Percentiles rank a stretch among this genome's conserved stretches.
Conservation (phyloP, 2,113 vertebrate species). For the Eidolon helvum region DNA sequence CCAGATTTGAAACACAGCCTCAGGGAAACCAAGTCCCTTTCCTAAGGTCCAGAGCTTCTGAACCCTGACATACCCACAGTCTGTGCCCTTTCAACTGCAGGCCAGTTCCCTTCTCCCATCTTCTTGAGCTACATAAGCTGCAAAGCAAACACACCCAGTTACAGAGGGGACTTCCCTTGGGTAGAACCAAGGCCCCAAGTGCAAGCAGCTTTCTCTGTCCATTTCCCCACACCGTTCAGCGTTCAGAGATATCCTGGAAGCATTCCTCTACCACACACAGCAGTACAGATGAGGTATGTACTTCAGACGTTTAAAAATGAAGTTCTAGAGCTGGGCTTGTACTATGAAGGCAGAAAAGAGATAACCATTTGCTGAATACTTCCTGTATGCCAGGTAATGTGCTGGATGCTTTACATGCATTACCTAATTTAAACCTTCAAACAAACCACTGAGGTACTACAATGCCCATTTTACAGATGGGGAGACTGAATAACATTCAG, state of each 20-base stretch:
- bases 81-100: neutral
- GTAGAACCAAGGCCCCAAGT: neutral
- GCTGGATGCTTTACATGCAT: neutral
- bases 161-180: neutral
- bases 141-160: neutral
- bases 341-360: neutral
- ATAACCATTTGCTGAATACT: neutral
- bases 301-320: neutral
- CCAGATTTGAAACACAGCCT: neutral
- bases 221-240: neutral
- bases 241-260: neutral
- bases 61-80: neutral
- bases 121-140: neutral
- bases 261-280: neutral
- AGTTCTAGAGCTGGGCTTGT: neutral
- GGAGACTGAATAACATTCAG: neutral
- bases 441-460: neutral
- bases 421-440: neutral
- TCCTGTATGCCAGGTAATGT: neutral
- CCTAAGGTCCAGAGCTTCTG: neutral
- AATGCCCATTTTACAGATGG: neutral
- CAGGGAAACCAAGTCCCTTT: neutral
- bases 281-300: rapidly evolving
- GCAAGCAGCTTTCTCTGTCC: neutral
- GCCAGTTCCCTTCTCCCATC: neutral